Evolutionary conservation across 2,888 invertebrate species (phyloP).

Genomic region (Arrhopalites spinosus): DNA sequence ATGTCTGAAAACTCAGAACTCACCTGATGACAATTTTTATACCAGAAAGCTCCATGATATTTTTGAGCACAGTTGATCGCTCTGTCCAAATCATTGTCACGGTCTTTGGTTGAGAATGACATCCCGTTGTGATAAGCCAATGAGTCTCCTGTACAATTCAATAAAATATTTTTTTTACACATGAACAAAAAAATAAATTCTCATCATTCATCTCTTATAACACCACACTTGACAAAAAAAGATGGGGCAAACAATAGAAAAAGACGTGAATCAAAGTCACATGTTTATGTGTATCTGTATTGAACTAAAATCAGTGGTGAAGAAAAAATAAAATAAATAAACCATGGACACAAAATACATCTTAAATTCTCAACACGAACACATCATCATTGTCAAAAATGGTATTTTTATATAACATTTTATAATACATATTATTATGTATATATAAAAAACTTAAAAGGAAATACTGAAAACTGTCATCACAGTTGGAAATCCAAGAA

Average conservation of each 20-base stretch:
- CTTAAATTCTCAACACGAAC: too few relatives aligned
- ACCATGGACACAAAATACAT: too few relatives aligned
- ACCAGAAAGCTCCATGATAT: constrained; percentile 54
- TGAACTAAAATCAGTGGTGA: not conserved
- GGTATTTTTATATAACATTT: too few relatives aligned
- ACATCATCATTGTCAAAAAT: too few relatives aligned
- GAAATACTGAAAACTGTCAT: too few relatives aligned
- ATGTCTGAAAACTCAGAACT: not conserved
- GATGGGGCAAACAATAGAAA: not conserved
- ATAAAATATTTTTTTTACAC: not conserved
- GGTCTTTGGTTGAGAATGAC: constrained; percentile 51
- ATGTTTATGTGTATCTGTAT: not conserved
- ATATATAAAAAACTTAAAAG: too few relatives aligned
- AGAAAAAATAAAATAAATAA: not conserved
- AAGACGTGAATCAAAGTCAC: not conserved
- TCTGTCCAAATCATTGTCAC: constrained; percentile 51
- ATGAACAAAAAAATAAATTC: not conserved
- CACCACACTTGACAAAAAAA: not conserved
- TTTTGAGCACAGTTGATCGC: constrained; percentile 47
- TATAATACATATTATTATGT: too few relatives aligned
- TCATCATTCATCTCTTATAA: not conserved
- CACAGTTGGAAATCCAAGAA: too few relatives aligned
- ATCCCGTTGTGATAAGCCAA: constrained; percentile 53
- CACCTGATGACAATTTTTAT: constrained; percentile 53
- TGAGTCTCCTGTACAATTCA: constrained; percentile 44